Evolutionary conservation across 2,113 vertebrate genomes (phyloP), one percentile per base, ranked within the genome.

Genomic region (Oncorhynchus kisutch): DNA sequence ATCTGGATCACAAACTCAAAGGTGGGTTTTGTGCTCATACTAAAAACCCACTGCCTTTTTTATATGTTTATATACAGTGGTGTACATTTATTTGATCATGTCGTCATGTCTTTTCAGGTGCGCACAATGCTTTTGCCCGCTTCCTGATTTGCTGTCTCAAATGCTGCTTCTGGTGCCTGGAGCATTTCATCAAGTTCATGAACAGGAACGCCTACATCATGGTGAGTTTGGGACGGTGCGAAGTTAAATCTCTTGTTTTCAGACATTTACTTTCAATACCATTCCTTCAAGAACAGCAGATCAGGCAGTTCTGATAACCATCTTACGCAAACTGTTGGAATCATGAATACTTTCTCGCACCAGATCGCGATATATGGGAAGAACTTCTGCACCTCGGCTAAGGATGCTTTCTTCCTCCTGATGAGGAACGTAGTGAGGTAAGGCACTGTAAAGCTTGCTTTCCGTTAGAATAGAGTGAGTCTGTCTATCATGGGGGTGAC

Each of bases 201-300:
- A 99, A 99, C 95, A 94, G 95, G 92, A 99, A 99, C 76, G 97
- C 98, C 34, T 99, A 98, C 88, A 96, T 99, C 75, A 99, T 99
- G 98, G 98, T 99, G 91, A 89, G 95, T 91, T 71, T 18, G 7
- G 45, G 4, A 13, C 11, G 13, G 39, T 12, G 9, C 39, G 1
- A 9, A 45, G 39, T 45, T 45, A 45, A 45, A 45, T 11, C 39
- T 45, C 39, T 45, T 45, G 39, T 45, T 45, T 27, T 27, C 24
- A 27, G 8, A 45, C 39, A 11, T 45, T 45, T 9, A 11, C 39
- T 45, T 45, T 11, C 39, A 2, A 45, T 45, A 45, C 39, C 2
- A 2, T 45, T 45, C 9, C 39, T 45, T 39, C 39, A 39, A 11
- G 39, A 45, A 45, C 39, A 45, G 39, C 39, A 12, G 39, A 11